Percentiles rank a stretch among this genome's conserved stretches.
Evolutionary conservation across 2,797 vertebrate genomes (phyloP).

Genomic region (Aphelocoma californica): DNA sequence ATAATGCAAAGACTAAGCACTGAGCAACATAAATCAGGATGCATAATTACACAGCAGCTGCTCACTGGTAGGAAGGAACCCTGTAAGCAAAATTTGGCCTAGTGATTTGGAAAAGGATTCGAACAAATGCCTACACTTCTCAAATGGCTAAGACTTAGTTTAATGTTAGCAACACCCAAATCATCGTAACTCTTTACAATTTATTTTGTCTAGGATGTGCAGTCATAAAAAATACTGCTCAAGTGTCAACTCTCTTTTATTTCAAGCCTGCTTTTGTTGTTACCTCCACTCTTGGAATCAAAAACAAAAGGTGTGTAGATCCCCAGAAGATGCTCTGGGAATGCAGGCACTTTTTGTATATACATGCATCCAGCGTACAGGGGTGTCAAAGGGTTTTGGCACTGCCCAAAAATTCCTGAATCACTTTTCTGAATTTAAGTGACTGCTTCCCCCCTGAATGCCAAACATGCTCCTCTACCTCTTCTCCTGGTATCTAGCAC

Average conservation of each 20-base stretch:
- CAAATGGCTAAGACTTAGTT: background rate
- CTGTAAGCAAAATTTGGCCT: background rate
- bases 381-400: background rate
- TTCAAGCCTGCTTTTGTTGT: background rate
- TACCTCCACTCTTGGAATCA: background rate
- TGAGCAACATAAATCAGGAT: background rate
- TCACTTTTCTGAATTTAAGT: background rate
- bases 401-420: background rate
- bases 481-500: background rate
- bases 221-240: background rate
- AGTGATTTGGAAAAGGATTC: background rate
- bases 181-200: background rate
- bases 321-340: background rate
- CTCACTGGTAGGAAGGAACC: background rate
- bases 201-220: background rate
- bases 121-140: background rate
- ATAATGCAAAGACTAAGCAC: background rate
- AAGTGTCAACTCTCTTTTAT: background rate
- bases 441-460: background rate
- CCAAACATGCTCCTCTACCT: background rate
- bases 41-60: background rate
- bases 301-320: background rate
- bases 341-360: background rate
- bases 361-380: fast-evolving
- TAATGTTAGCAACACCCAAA: background rate